These are phyloP conservation scores for Peromyscus californicus DNA, from an alignment of 2,113 vertebrate species.

Conservation along the genomic window DNA sequence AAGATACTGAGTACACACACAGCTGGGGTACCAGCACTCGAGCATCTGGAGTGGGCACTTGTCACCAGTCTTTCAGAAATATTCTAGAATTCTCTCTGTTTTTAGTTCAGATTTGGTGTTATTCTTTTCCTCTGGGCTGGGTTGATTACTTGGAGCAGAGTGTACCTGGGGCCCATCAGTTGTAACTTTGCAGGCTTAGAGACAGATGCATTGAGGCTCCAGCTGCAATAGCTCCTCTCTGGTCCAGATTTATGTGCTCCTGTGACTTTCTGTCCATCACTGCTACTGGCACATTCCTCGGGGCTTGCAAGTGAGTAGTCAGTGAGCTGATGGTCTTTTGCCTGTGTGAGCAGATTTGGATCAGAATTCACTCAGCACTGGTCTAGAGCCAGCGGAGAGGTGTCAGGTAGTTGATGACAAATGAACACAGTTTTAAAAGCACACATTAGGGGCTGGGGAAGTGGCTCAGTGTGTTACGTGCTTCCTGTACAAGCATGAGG, in stretches of 20 bases:
- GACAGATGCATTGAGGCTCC: not conserved
- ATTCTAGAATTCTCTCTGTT: not conserved
- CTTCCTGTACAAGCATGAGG: not conserved
- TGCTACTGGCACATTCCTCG: not conserved
- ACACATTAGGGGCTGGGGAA: not conserved
- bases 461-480: not conserved
- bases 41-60: rapidly evolving
- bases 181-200: not conserved
- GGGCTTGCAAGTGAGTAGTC: not conserved
- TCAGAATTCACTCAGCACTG: not conserved
- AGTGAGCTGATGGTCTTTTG: not conserved
- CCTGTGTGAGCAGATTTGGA: not conserved
- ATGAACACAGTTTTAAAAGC: not conserved
- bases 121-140: not conserved
- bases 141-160: not conserved
- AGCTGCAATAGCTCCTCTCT: not conserved
- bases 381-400: not conserved
- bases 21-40: not conserved
- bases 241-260: not conserved
- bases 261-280: not conserved
- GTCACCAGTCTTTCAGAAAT: not conserved
- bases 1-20: not conserved
- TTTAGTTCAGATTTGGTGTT: not conserved
- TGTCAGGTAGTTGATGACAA: not conserved
- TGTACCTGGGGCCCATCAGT: not conserved